These are phyloP conservation scores for Cephonodes hylas DNA, from an alignment of 2,888 invertebrate species.

Conservation along the genomic window DNA sequence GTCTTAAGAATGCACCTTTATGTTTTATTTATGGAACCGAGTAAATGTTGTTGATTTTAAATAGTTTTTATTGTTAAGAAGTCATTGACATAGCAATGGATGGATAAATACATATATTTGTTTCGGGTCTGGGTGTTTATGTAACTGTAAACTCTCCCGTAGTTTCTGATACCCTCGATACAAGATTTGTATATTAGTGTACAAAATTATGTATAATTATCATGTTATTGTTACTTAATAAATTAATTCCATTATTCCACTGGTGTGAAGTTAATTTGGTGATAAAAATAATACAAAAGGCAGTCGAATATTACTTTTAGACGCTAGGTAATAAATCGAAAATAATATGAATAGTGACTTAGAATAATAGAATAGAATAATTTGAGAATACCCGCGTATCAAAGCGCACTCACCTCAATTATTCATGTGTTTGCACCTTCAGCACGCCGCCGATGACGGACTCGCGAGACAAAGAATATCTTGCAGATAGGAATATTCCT, in stretches of 20 bases:
- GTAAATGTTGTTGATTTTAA: neutral
- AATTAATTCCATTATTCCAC: too few species aligned
- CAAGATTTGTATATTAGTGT: too few species aligned
- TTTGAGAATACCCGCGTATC: neutral
- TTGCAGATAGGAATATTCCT: neutral
- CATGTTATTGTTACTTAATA: too few species aligned
- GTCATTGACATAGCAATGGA: too few species aligned
- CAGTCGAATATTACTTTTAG: neutral
- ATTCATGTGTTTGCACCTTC: conserved; percentile 54
- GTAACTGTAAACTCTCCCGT: too few species aligned
- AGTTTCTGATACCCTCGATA: too few species aligned
- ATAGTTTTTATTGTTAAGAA: too few species aligned
- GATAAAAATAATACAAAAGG: too few species aligned
- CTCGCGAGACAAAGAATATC: conserved; percentile 33
- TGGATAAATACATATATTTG: too few species aligned
- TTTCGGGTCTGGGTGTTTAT: neutral
- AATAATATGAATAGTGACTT: neutral
- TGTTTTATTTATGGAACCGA: conserved; percentile 3
- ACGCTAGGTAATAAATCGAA: neutral
- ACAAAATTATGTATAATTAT: too few species aligned
- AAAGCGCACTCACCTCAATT: conserved; percentile 36
- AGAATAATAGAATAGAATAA: too few species aligned
- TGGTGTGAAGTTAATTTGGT: too few species aligned
- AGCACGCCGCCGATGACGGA: conserved; percentile 35
- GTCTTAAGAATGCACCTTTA: neutral